Evolutionary conservation across 2,888 invertebrate species (phyloP), one percentile per base, ranked within the genome.

Genomic region (Pteria penguin): DNA sequence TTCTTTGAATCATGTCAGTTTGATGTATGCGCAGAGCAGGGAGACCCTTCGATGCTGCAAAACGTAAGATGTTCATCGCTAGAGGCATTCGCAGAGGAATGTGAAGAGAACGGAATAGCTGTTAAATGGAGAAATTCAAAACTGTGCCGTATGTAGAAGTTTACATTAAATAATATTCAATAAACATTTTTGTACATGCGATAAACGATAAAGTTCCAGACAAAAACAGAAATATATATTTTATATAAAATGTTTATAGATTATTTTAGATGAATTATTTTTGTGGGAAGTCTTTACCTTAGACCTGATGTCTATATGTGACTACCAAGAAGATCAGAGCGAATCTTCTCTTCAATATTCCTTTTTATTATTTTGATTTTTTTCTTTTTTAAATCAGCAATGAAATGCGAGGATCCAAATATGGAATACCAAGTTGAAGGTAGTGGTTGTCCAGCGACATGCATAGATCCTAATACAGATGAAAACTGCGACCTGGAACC

Each of bases 31-130:
- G 65, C 76, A 14, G 67, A 72, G 29, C 67, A 74, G 32, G 76
- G 69, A n/a, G 55, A 74, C 5, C 45, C 60, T 26, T 54, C 45
- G 22, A 58, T 65, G 2, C 29, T 77, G 27, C 14, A 66, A 8
- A 29, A 36, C 11, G 68, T 72, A 22, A 52, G 70, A 4, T 83
- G 83, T 54, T 71, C 75, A 18, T 62, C 77, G 29, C 26, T 78
- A 4, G 83, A 83, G 29, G 77, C 78, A n/a, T 78, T 82, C 45
- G 80, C 80, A 14, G 67, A 72, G 27, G 70, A 72, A 26, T 82
- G 82, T 75, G 78, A 76, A 27, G 79, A 79, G 8, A 69, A 61
- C 54, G 82, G 82, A 8, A 45, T 76, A 8, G 33, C 31, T 8
- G 73, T 80, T 0, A 65, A 55, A 32, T 83, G 83, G 83, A 75